Evolutionary conservation across 2,888 invertebrate genomes (phyloP).

Genomic region (Norana najaformis): DNA sequence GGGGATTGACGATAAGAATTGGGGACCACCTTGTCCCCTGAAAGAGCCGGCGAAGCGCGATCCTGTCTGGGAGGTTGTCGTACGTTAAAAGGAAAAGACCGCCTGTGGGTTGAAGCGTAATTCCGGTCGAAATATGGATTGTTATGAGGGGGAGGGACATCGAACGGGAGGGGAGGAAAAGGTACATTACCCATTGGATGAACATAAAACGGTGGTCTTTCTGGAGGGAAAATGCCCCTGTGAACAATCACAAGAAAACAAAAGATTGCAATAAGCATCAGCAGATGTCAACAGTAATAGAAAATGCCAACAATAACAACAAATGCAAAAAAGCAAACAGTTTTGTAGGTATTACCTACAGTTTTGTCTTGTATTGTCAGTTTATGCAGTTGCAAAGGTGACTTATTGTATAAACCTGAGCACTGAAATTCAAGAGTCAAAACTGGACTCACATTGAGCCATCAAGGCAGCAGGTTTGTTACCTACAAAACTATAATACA

Average conservation of each 20-base stretch:
- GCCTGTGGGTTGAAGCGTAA: not conserved
- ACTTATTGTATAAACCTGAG: no score
- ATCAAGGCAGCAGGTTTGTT: no score
- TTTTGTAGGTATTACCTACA: no score
- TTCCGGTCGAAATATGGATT: not conserved
- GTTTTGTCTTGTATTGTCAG: no score
- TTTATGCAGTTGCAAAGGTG: no score
- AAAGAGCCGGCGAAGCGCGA: not conserved
- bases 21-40: not conserved
- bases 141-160: not conserved
- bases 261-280: not conserved
- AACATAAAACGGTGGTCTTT: not conserved
- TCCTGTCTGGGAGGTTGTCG: not conserved
- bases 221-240: not conserved
- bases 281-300: not conserved
- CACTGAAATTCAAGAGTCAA: no score
- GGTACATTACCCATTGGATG: not conserved
- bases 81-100: constrained; percentile 9
- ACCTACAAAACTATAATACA: no score
- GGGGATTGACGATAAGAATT: not conserved
- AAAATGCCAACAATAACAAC: not conserved
- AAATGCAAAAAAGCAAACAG: no score
- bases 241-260: not conserved
- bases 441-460: no score
- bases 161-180: not conserved